Base-by-base conservation (phyloP, 2,113 vertebrate species). In the Alethe castanea region DNA sequence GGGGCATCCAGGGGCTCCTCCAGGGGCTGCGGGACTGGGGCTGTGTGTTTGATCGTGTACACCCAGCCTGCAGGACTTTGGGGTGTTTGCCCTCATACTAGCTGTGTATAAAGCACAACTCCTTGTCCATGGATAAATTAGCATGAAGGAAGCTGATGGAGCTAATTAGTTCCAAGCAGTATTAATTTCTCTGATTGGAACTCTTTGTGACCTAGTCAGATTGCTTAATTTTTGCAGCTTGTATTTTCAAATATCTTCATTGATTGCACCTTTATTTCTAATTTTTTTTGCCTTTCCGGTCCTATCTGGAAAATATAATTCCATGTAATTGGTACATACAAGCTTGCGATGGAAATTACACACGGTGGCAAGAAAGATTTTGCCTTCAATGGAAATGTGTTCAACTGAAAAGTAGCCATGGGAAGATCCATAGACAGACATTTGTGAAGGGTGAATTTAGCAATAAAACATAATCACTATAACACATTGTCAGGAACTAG, bases 161-260 rank as follows among this genome's bases (percentile, higher is more conserved):
- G 29, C 59, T 93, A 95, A 88, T 96, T 93, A 95, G 62, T 86
- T 94, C 85, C 81, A 86, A 95, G 59, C 6, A 57, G 29, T 60
- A 72, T 64, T 94, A 92, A 95, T 90, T 88, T 92, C 64, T 74
- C 36, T 88, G 52, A 81, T 88, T 88, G 28, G 64, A 86, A 81
- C 35, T 78, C 53, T 76, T 87, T 53, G 40, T 88, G 74, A 88
- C 14, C 35, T 52, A n/a, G 79, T 78, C 64, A 88, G 71, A 88
- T 86, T 67, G 72, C 29, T 94, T 67, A 81, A 83, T 60, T 88
- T 96, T 86, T 74, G 15, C 50, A 80, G 14, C 8, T 88, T 82
- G 6, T 53, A 40, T 81, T 91, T 94, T 77, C 57, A 89, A 91
- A 81, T 35, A 3, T 78, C 71, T 87, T 74, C 22, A 66, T 70